Evolutionary conservation across 1,140 invertebrate genomes (phyloP), one percentile per base, ranked within the genome.

Genomic region (Pachypeltis micranthus): DNA sequence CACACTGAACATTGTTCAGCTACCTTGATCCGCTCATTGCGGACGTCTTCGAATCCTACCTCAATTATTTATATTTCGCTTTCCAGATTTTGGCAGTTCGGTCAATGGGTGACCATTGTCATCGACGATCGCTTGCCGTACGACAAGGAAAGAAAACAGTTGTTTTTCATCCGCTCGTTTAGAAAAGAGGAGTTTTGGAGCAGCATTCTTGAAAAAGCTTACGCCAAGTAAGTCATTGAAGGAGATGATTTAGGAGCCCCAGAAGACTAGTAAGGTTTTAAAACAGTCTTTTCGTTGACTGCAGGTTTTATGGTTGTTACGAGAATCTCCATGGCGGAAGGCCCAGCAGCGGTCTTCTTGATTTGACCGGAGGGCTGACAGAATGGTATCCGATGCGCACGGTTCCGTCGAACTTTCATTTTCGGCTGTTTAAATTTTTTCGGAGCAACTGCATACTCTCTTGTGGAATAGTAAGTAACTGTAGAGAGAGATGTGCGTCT

Each of bases 131-230:
- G 47, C 4, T 51, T 51, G 21, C 47, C 47, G 23, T 10, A 16
- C 47, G 19, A 14, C 10, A 10, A 21, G 23, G 23, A 21, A 3
- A 51, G 12, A 4, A 51, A 51, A 10, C 4, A 14, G 10, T 21
- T 51, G 4, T 10, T 51, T 51, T 51, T 51, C 47, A 51, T 51
- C 10, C 21, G 4, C 4, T 51, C 47, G 12, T 14, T 21, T 4
- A 51, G 21, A 51, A 51, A 51, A 51, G 47, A 51, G 47, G 47
- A 51, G 21, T 51, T 51, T 21, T 51, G 47, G 47, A 51, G 47
- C 47, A 51, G 47, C 47, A 51, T 51, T 10, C 7, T 51, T 10
- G 47, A 51, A 21, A 51, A 51, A 51, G 47, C 47, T 7, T 51
- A 51, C 23, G 47, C 47, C 7, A 51, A 51, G 47, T 51, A 51